phyloP scores from a whole-genome alignment of 2,888 invertebrate species.

The Acleris laterana region DNA sequence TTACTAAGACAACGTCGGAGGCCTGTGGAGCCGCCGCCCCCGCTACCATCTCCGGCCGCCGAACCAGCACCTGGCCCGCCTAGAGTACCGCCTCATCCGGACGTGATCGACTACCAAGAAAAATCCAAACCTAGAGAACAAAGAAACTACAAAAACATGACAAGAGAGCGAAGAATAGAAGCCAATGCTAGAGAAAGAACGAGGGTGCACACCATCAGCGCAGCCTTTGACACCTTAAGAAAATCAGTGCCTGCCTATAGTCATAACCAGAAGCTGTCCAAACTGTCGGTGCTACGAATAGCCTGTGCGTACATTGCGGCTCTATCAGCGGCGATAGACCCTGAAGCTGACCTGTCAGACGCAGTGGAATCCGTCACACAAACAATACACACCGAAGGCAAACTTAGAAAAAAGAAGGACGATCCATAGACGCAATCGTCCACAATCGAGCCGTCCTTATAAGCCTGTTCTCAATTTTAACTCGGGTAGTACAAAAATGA shows the following conservation, averaged over 20 bases:
- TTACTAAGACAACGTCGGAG: conserved; percentile 66
- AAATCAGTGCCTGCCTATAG: conserved; percentile 95
- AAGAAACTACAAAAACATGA: conserved; percentile 98
- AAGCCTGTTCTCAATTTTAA: conserved; percentile 51
- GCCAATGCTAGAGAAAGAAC: conserved; percentile 97
- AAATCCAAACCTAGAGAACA: conserved; percentile 85
- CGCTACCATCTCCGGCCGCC: conserved; percentile 55
- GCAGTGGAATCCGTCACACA: conserved; percentile 95
- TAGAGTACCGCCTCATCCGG: conserved; percentile 83
- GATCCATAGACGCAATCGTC: conserved; percentile 75
- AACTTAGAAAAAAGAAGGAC: conserved; percentile 93
- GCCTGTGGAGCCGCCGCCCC: conserved; percentile 63
- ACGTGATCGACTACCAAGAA: conserved; percentile 65
- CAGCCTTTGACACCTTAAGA: conserved; percentile 95
- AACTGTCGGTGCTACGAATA: conserved; percentile 95
- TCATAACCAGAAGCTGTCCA: conserved; percentile 96
- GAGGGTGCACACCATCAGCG: conserved; percentile 97
- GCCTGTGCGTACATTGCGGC: conserved; percentile 97
- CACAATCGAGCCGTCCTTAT: conserved; percentile 48
- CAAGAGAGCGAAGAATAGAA: conserved; percentile 94
- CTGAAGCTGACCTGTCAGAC: conserved; percentile 87
- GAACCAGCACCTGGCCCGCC: conserved; percentile 65
- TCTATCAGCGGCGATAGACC: conserved; percentile 89
- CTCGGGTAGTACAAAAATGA: conserved; percentile 71
- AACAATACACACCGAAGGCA: conserved; percentile 96